A percentile compares a stretch with the other conserved stretches of the same genome.
phyloP scores from a whole-genome alignment of 2,888 invertebrate genomes.

The Drosophila nigritarsus region DNA sequence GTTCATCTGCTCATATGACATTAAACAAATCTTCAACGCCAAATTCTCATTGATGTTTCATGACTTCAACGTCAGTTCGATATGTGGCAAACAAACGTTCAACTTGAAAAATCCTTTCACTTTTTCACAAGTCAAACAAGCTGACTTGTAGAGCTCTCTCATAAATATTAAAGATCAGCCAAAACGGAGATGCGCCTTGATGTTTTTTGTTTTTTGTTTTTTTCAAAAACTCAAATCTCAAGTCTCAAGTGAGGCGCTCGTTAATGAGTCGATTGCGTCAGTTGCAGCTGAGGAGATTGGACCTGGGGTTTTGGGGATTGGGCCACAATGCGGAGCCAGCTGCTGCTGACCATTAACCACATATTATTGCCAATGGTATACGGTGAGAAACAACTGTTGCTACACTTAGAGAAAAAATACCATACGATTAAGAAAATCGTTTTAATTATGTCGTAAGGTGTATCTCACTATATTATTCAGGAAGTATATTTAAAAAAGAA shows the following conservation, averaged over 20 bases:
- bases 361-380: constrained; percentile 36
- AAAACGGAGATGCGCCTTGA: constrained; percentile 23
- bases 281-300: constrained; percentile 43
- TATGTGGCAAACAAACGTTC: constrained; percentile 7
- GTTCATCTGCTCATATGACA: constrained; percentile 20
- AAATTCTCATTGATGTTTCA: constrained; percentile 50
- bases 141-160: constrained; percentile 56
- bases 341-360: constrained; percentile 55
- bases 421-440: background rate
- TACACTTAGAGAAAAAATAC: background rate
- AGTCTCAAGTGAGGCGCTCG: constrained; percentile 45
- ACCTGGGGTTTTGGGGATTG: constrained; percentile 10
- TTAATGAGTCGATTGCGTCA: constrained; percentile 64
- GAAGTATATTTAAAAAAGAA: too few species aligned
- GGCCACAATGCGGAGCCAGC: constrained; percentile 21
- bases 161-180: constrained; percentile 24
- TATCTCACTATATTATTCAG: too few species aligned
- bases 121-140: constrained; percentile 50
- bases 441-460: background rate
- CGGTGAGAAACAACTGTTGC: constrained; percentile 11
- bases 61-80: constrained; percentile 9
- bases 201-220: too few species aligned
- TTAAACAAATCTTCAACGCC: background rate
- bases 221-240: constrained; percentile 16
- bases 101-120: constrained; percentile 74